Evolutionary conservation across 2,888 invertebrate genomes (phyloP).

Genomic region (Troides helena): DNA sequence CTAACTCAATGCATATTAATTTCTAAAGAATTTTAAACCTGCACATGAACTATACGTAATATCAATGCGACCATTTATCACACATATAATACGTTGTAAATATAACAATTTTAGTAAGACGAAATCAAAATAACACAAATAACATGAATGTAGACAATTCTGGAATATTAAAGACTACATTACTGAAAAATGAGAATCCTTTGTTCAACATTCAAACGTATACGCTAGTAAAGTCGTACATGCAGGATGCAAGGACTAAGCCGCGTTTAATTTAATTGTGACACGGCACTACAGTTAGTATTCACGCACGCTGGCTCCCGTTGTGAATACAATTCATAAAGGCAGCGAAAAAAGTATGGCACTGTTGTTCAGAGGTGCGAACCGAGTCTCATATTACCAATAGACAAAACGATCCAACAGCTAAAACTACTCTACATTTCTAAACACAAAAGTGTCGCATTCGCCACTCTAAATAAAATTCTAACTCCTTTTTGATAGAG

Average conservation of each 20-base stretch:
- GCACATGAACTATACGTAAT: not conserved
- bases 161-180: not conserved
- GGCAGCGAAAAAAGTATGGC: slow-evolving; percentile 67
- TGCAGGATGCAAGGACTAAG: slow-evolving; percentile 33
- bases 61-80: not conserved
- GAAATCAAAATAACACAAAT: not conserved
- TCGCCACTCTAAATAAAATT: slow-evolving; percentile 41
- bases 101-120: not conserved
- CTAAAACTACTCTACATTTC: slow-evolving; percentile 42
- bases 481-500: slow-evolving; percentile 44
- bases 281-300: slow-evolving; percentile 53
- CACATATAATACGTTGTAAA: not conserved
- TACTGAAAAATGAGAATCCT: not conserved
- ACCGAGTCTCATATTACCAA: slow-evolving; percentile 74
- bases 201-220: slow-evolving; percentile 5
- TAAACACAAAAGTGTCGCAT: slow-evolving; percentile 36
- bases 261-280: slow-evolving; percentile 47
- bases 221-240: slow-evolving; percentile 16
- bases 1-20: slow-evolving; percentile 25
- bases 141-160: not conserved
- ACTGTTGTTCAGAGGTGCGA: slow-evolving; percentile 73
- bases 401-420: slow-evolving; percentile 66
- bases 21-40: slow-evolving; percentile 19
- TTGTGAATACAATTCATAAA: slow-evolving; percentile 60
- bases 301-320: slow-evolving; percentile 50